A percentile compares a stretch with the other conserved stretches of the same genome.
phyloP scores from a whole-genome alignment of 2,797 vertebrate species.

The Anguilla anguilla region DNA sequence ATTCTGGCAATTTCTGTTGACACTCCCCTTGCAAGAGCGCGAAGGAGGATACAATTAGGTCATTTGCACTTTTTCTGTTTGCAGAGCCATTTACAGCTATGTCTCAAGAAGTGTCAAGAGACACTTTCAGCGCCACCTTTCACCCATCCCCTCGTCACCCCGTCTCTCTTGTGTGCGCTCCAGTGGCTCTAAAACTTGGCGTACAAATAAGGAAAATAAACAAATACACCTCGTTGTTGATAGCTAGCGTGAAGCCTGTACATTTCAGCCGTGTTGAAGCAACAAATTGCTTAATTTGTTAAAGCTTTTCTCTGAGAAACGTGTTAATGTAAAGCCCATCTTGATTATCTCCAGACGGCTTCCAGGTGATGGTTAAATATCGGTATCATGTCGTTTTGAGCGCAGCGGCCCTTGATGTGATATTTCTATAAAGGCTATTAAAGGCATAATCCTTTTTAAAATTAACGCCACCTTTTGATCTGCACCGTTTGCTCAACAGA shows the following conservation, averaged over 20 bases:
- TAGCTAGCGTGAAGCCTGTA: neutral
- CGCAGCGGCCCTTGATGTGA: neutral
- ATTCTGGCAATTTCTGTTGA: neutral
- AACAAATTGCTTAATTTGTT: neutral
- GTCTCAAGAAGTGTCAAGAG: slow-evolving; percentile 12
- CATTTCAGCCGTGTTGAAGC: neutral
- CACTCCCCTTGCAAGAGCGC: neutral
- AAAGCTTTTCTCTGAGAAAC: neutral
- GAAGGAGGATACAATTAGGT: slow-evolving; percentile 17
- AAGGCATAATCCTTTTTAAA: slow-evolving; percentile 15
- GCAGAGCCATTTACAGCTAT: slow-evolving; percentile 30
- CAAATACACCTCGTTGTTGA: neutral
- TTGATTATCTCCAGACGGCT: neutral
- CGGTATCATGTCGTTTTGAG: neutral
- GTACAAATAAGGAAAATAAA: neutral
- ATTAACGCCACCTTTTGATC: neutral
- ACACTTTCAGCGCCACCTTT: neutral
- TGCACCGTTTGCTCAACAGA: neutral
- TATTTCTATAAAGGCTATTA: neutral
- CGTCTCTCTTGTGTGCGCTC: neutral
- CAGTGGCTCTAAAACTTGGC: neutral
- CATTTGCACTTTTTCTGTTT: slow-evolving; percentile 11
- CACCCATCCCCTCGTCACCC: neutral
- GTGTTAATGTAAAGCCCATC: neutral
- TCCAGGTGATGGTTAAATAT: neutral